Evolutionary conservation across 1,140 invertebrate species (phyloP).

Genomic region (Drosophila subpulchrella): DNA sequence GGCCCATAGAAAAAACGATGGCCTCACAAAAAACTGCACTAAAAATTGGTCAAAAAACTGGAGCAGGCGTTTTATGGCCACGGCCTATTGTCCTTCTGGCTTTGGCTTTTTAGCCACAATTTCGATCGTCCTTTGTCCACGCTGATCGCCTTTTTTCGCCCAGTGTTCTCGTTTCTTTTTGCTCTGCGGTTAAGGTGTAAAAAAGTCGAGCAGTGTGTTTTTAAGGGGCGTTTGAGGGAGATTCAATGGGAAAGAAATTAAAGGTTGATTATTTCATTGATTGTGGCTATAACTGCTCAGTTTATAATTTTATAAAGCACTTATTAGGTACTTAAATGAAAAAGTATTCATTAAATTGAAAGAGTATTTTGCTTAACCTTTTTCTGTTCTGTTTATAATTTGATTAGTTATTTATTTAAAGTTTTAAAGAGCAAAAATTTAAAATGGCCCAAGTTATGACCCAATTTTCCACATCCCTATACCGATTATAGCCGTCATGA

Average conservation of each 20-base stretch:
- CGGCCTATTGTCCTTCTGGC: conserved; percentile 21
- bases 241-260: background rate
- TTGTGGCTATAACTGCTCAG: no score
- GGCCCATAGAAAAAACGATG: conserved; percentile 43
- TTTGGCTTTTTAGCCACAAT: conserved; percentile 53
- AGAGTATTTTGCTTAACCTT: no score
- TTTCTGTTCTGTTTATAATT: no score
- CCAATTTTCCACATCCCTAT: background rate
- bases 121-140: conserved; percentile 38
- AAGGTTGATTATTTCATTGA: background rate
- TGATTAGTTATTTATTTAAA: no score
- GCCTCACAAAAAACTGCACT: conserved; percentile 80
- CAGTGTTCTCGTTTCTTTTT: conserved; percentile 7
- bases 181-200: conserved; percentile 48
- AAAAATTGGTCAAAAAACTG: conserved; percentile 84
- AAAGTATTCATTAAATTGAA: no score
- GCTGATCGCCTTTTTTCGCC: conserved; percentile 25
- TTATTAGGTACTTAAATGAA: no score
- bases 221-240: background rate
- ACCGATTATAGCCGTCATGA: background rate
- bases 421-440: no score
- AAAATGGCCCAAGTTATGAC: background rate
- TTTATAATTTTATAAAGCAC: no score
- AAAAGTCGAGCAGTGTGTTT: conserved; percentile 31
- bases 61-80: conserved; percentile 69